A percentile compares a stretch with the other conserved stretches of the same genome.
Conservation (phyloP, 2,113 vertebrate species). For the Micromys minutus region DNA sequence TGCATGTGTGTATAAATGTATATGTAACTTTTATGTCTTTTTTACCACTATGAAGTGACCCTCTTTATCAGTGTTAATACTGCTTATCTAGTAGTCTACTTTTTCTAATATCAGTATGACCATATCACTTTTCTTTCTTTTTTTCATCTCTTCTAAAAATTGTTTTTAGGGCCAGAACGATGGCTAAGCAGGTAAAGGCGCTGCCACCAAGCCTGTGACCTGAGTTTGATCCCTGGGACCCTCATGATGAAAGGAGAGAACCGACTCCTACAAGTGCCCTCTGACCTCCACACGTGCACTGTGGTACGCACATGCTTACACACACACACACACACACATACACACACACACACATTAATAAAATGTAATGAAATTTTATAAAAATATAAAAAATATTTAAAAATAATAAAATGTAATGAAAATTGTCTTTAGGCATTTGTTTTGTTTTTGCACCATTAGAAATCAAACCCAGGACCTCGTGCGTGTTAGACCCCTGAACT, state of each 20-base stretch:
- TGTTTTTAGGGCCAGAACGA: slow-evolving; percentile 9
- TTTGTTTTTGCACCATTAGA: not conserved
- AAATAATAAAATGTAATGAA: not conserved
- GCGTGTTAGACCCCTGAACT: not conserved
- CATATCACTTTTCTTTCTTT: slow-evolving; percentile 30
- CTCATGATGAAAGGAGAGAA: not conserved
- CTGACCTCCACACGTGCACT: not conserved
- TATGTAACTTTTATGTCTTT: not conserved
- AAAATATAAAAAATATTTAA: not conserved
- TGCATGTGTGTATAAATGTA: not conserved
- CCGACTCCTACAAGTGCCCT: slow-evolving; percentile 6
- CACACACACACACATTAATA: not conserved
- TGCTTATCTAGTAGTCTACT: not conserved
- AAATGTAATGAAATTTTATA: slow-evolving; percentile 1
- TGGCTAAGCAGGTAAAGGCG: slow-evolving; percentile 28
- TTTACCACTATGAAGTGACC: not conserved
- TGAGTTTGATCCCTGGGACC: not conserved
- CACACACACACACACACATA: not conserved
- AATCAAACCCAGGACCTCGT: not conserved
- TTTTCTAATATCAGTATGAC: not conserved
- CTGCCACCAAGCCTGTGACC: slow-evolving; percentile 7
- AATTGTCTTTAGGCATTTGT: not conserved
- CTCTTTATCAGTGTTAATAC: not conserved
- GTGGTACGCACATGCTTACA: not conserved
- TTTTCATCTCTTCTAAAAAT: not conserved